phyloP scores from a whole-genome alignment of 2,888 invertebrate species.

The Crematogaster levior region DNA sequence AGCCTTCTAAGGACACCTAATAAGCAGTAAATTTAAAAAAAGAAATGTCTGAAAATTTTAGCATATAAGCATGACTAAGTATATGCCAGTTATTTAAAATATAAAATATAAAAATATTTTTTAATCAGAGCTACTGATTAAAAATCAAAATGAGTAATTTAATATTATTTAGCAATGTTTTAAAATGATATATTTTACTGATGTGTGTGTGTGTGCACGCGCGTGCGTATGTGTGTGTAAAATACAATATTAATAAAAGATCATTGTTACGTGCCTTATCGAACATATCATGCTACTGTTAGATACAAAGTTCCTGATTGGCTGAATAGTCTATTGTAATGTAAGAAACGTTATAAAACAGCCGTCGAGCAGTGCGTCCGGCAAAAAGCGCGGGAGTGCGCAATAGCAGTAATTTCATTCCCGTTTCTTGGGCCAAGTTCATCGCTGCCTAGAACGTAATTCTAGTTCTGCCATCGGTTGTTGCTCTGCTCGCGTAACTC shows the following conservation, averaged over 20 bases:
- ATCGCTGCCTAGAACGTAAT: constrained; percentile 55
- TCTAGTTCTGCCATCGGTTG: constrained; percentile 50
- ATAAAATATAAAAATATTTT: too few relatives aligned
- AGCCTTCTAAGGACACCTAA: not conserved
- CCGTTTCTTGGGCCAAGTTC: constrained; percentile 66
- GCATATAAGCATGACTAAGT: too few relatives aligned
- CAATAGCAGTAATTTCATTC: constrained; percentile 68
- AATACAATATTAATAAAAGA: not conserved
- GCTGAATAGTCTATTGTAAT: constrained; percentile 41
- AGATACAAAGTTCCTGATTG: constrained; percentile 5
- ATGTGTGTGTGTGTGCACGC: too few relatives aligned
- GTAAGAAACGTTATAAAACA: constrained; percentile 47
- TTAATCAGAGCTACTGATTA: not conserved
- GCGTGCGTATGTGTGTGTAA: not conserved
- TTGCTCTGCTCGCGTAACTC: constrained; percentile 63
- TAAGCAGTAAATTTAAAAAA: not conserved
- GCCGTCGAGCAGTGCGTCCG: constrained; percentile 43
- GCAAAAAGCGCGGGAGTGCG: constrained; percentile 56
- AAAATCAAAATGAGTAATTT: not conserved
- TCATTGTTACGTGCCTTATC: not conserved
- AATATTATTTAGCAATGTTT: constrained; percentile 1
- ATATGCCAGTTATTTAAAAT: too few relatives aligned
- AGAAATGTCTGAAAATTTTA: too few relatives aligned
- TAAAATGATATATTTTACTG: not conserved
- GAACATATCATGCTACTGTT: constrained; percentile 6